These are phyloP conservation scores for Lepus timidus DNA, from an alignment of 2,113 vertebrate genomes.

Conservation along the genomic window DNA sequence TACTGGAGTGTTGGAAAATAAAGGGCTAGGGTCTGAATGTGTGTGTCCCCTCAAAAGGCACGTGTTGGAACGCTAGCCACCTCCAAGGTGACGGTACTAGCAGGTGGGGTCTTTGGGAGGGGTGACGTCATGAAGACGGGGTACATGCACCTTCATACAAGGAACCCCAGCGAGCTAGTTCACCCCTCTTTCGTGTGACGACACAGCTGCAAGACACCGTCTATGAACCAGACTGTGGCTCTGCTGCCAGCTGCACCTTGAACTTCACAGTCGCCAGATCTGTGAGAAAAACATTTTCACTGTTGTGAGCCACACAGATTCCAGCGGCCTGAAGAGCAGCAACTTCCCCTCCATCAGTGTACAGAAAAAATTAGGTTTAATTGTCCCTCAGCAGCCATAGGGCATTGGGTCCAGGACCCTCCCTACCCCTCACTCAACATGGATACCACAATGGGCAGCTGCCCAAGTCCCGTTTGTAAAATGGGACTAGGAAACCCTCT, in stretches of 20 bases:
- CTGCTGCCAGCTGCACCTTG: neutral
- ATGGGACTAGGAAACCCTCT: neutral
- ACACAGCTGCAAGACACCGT: neutral
- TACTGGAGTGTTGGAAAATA: slow-evolving; percentile 8
- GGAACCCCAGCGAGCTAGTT: neutral
- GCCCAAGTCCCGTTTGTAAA: neutral
- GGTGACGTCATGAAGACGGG: neutral
- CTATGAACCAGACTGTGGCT: neutral
- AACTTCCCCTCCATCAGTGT: neutral
- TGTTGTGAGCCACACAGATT: neutral
- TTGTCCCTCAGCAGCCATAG: neutral
- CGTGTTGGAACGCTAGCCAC: neutral
- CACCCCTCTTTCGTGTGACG: neutral
- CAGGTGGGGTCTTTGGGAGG: neutral
- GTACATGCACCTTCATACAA: neutral
- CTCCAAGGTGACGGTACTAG: neutral
- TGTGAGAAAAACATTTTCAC: neutral
- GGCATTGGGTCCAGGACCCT: neutral
- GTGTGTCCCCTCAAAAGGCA: neutral
- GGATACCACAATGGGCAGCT: neutral
- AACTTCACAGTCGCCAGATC: neutral
- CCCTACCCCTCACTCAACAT: no score
- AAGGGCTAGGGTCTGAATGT: neutral
- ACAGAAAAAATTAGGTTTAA: neutral
- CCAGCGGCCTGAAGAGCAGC: neutral